Evolutionary conservation across 2,113 vertebrate genomes (phyloP).

Genomic region (Dasyprocta punctata): DNA sequence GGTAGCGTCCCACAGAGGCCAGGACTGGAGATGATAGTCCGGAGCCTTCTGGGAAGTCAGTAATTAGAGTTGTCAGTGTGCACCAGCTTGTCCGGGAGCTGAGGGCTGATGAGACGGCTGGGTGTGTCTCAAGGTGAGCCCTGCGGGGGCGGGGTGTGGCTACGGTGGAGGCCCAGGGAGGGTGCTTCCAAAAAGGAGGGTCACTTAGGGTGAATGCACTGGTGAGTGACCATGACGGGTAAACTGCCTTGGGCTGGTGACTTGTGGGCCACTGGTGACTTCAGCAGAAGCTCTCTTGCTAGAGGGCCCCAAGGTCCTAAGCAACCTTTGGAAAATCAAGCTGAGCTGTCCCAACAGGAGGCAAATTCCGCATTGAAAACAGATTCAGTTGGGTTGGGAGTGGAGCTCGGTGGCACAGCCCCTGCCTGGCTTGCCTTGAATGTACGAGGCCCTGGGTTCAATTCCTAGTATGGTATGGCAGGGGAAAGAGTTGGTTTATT

Average conservation of each 20-base stretch:
- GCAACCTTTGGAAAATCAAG: not conserved
- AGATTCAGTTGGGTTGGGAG: not conserved
- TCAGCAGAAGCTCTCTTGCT: not conserved
- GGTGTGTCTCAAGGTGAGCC: not conserved
- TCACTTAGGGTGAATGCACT: not conserved
- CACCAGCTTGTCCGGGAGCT: not conserved
- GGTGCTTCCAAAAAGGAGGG: not conserved
- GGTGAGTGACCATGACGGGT: not conserved
- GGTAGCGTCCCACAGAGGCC: not conserved
- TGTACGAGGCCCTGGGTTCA: not conserved
- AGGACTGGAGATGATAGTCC: not conserved
- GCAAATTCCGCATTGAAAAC: accelerated
- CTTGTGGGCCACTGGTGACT: not conserved
- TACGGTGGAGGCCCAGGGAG: not conserved
- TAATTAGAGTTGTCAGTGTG: not conserved
- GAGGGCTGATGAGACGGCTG: not conserved
- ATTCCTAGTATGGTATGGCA: not conserved
- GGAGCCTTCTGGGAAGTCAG: not conserved
- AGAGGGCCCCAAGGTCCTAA: not conserved
- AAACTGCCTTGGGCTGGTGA: not conserved
- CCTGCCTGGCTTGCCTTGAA: not conserved
- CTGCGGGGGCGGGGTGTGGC: not conserved
- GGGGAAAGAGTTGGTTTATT: not conserved
- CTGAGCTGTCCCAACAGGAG: not conserved
- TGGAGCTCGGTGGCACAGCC: not conserved